Conservation (phyloP, 1,140 invertebrate species). For the Cyphomyrmex costatus region DNA sequence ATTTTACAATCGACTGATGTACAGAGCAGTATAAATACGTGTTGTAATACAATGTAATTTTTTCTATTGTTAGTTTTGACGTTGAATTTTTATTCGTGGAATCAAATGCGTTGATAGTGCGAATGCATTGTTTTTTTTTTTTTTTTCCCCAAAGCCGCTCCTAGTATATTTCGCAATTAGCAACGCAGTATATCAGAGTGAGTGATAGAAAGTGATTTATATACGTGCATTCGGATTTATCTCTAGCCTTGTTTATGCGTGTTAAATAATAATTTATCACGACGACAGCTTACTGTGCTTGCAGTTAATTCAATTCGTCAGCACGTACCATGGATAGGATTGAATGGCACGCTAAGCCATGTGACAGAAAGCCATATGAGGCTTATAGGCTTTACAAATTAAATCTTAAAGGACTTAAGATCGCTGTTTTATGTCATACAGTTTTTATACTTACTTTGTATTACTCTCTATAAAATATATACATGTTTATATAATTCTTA, state of each 20-base stretch:
- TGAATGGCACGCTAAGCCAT: background rate
- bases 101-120: background rate
- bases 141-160: background rate
- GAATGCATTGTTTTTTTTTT: constrained; percentile 6
- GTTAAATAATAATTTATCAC: constrained; percentile 61
- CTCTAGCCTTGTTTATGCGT: background rate
- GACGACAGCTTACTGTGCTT: constrained; percentile 18
- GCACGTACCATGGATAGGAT: constrained; percentile 7
- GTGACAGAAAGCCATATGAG: background rate
- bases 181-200: constrained; percentile 15
- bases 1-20: background rate
- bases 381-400: background rate
- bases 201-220: constrained; percentile 52
- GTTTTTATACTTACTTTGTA: background rate
- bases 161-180: constrained; percentile 29
- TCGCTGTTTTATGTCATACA: background rate
- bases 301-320: constrained; percentile 47
- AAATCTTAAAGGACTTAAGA: background rate
- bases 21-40: background rate
- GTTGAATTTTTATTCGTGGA: constrained; percentile 26
- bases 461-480: background rate
- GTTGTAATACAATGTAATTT: constrained; percentile 22
- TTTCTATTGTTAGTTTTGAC: background rate
- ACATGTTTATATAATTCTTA: too few species aligned
- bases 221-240: constrained; percentile 23